Percentiles rank a stretch among this genome's conserved stretches.
These are phyloP conservation scores for Gonatopus flavifemur DNA, from an alignment of 1,140 invertebrate species.

Conservation along the genomic window DNA sequence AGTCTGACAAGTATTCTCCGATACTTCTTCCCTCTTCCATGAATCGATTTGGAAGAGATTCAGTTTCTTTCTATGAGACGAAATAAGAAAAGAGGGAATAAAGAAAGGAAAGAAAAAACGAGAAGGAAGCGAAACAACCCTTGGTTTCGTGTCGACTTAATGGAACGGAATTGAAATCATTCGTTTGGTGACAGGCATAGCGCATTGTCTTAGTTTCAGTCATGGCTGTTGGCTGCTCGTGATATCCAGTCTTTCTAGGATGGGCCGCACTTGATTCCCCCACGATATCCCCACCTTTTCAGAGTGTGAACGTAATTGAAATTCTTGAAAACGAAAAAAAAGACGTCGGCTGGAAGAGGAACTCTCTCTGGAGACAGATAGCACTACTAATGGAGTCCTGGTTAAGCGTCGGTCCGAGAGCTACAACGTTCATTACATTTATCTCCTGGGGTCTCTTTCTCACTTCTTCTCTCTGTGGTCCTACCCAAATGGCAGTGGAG, in stretches of 20 bases:
- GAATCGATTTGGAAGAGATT: conserved; percentile 28
- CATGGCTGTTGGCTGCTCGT: conserved; percentile 18
- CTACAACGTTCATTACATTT: conserved; percentile 56
- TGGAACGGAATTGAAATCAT: conserved; percentile 39
- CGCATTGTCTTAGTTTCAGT: conserved; percentile 15
- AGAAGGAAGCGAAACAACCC: conserved; percentile 4
- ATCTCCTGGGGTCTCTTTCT: conserved; percentile 35
- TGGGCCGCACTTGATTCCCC: conserved; percentile 2
- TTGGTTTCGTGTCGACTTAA: conserved; percentile 26
- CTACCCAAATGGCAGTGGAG: conserved; percentile 45
- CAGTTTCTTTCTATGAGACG: conserved; percentile 21
- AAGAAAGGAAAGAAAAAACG: neutral
- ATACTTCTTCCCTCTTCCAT: conserved; percentile 15
- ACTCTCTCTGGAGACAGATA: conserved; percentile 32
- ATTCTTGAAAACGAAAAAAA: conserved; percentile 22
- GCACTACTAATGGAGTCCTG: conserved; percentile 40
- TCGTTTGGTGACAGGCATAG: conserved; percentile 32
- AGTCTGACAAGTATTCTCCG: conserved; percentile 33
- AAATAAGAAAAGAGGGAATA: neutral
- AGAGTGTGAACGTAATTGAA: conserved; percentile 36
- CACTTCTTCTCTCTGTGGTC: conserved; percentile 29
- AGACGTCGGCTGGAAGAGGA: neutral
- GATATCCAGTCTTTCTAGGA: conserved; percentile 23
- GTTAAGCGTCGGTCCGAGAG: conserved; percentile 41
- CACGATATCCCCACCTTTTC: neutral